These are phyloP conservation scores for Drosophila simulans DNA, from an alignment of 1,140 invertebrate species.

Conservation along the genomic window DNA sequence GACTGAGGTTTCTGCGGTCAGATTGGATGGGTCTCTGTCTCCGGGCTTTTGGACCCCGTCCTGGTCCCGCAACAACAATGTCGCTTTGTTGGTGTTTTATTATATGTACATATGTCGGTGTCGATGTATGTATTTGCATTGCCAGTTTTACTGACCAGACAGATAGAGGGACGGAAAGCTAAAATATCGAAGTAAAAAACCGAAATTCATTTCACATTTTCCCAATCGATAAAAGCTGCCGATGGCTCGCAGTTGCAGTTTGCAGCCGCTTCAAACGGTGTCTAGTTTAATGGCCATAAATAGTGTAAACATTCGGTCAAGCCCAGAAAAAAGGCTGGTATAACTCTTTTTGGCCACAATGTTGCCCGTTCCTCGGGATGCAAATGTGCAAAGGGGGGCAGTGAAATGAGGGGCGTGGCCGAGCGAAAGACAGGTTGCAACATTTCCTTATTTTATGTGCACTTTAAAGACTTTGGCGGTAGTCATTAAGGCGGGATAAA, in stretches of 20 bases:
- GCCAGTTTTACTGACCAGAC: conserved; percentile 4
- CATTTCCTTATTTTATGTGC: conserved; percentile 46
- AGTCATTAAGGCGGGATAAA: conserved; percentile 65
- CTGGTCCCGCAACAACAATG: conserved; percentile 40
- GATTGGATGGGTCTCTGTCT: conserved; percentile 21
- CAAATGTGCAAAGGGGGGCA: not conserved
- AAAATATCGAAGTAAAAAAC: conserved; percentile 9
- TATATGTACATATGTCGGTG: conserved; percentile 28
- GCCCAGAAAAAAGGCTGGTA: conserved; percentile 5
- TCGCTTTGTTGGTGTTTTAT: conserved; percentile 60
- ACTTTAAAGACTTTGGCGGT: conserved; percentile 34
- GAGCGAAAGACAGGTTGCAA: conserved; percentile 56
- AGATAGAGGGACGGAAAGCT: not conserved
- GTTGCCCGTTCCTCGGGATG: conserved; percentile 25
- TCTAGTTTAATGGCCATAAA: conserved; percentile 50
- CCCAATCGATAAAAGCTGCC: conserved; percentile 49
- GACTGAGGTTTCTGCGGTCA: conserved; percentile 74
- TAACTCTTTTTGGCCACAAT: conserved; percentile 45
- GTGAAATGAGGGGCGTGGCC: conserved; percentile 29
- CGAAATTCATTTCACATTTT: conserved; percentile 25
- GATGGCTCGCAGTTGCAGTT: conserved; percentile 3
- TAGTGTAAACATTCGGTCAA: conserved; percentile 52
- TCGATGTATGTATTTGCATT: not conserved
- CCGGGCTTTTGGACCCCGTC: not conserved
- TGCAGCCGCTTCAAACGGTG: conserved; percentile 23